A percentile compares a stretch with the other conserved stretches of the same genome.
phyloP scores from a whole-genome alignment of 2,888 invertebrate genomes.

The Tenodera sinensis region DNA sequence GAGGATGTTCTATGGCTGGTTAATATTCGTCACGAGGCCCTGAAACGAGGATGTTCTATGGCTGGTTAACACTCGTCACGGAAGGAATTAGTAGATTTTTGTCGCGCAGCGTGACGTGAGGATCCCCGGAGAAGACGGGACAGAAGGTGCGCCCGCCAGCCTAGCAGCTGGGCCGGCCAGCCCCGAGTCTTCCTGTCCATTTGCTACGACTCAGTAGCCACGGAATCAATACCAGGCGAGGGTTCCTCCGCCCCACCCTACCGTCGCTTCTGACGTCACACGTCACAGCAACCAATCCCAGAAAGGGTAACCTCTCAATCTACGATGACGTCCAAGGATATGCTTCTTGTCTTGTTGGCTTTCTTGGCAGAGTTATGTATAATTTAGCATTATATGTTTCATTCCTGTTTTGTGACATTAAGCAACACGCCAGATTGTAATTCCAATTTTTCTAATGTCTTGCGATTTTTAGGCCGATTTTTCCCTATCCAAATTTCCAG shows the following conservation, averaged over 20 bases:
- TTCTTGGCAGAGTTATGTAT: neutral
- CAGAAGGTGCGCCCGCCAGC: neutral
- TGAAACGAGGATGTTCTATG: too few species aligned
- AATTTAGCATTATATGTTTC: neutral
- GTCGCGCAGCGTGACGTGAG: neutral
- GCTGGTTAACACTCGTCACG: too few species aligned
- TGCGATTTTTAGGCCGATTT: too few species aligned
- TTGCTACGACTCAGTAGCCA: conserved; percentile 19
- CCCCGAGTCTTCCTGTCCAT: conserved; percentile 23
- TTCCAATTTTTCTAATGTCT: neutral
- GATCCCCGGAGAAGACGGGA: neutral
- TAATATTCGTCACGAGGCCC: too few species aligned
- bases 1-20: too few species aligned
- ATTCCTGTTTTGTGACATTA: neutral
- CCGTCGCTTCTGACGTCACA: conserved; percentile 24
- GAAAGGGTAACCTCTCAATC: conserved; percentile 4
- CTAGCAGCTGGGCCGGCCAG: neutral
- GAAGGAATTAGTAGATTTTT: too few species aligned
- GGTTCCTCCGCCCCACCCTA: conserved; percentile 1
- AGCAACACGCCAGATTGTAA: neutral
- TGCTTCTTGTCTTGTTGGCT: neutral
- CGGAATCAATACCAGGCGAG: conserved; percentile 25
- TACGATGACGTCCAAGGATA: neutral
- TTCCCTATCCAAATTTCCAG: too few species aligned
- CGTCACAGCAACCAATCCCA: conserved; percentile 11